Conservation (phyloP, 1,140 invertebrate species). For the Listronotus bonariensis region DNA sequence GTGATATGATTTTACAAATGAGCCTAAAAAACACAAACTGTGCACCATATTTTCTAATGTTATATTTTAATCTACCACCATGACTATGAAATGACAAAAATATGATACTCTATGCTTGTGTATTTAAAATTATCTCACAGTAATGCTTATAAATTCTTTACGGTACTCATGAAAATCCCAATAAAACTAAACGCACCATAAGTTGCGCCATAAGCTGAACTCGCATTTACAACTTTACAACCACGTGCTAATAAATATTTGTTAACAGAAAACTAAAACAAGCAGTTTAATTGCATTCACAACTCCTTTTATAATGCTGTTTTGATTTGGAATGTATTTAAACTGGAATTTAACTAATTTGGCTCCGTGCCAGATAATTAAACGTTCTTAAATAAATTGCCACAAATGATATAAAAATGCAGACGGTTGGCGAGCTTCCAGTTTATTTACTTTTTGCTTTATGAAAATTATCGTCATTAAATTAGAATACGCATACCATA, state of each 20-base stretch:
- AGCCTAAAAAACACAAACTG: no score
- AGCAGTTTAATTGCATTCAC: conserved; percentile 29
- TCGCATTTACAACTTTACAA: conserved; percentile 1
- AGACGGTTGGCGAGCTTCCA: conserved; percentile 30
- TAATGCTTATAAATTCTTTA: no score
- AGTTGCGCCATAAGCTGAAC: no score
- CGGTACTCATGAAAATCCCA: no score
- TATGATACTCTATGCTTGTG: no score
- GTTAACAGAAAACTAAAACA: conserved; percentile 27
- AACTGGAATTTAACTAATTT: conserved; percentile 46
- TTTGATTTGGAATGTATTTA: conserved; percentile 37
- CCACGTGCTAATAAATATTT: conserved; percentile 24
- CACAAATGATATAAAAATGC: conserved; percentile 46
- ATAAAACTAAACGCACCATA: no score
- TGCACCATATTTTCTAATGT: no score
- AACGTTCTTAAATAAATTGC: conserved; percentile 50
- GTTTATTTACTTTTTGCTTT: conserved; percentile 10
- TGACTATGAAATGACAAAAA: no score
- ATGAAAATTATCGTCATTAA: conserved; percentile 10
- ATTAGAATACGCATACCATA: neutral
- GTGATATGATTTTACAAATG: no score
- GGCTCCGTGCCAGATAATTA: conserved; percentile 46
- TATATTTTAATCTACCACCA: no score
- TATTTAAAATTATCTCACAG: no score
- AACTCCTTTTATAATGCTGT: conserved; percentile 25